phyloP scores from a whole-genome alignment of 2,113 vertebrate species.

The Glaucidium brasilianum region DNA sequence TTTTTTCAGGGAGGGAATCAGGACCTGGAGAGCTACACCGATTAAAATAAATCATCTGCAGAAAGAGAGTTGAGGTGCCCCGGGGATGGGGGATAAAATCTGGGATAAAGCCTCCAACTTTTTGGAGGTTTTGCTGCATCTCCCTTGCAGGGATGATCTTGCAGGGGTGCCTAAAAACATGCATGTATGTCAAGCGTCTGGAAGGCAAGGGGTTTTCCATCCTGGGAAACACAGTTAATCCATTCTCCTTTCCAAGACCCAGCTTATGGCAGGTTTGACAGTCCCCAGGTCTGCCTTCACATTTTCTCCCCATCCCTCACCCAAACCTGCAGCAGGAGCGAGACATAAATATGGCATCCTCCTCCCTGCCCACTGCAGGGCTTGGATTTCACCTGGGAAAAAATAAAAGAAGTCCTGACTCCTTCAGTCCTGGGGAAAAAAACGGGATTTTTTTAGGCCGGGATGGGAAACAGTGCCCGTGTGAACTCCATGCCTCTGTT shows the following conservation, averaged over 20 bases:
- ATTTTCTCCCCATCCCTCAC: background rate
- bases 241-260: background rate
- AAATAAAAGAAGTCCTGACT: background rate
- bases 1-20: background rate
- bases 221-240: slow-evolving; percentile 25
- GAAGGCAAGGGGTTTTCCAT: background rate
- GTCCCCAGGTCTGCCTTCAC: slow-evolving; percentile 2
- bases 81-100: background rate
- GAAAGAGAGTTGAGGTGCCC: background rate
- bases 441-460: background rate
- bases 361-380: background rate
- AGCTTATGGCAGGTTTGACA: slow-evolving; percentile 2
- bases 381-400: fast-evolving
- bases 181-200: background rate
- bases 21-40: background rate
- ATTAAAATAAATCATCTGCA: background rate
- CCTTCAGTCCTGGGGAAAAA: background rate
- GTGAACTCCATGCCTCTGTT: background rate
- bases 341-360: background rate
- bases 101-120: background rate
- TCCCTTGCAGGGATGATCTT: background rate
- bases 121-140: background rate
- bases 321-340: fast-evolving
- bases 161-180: background rate
- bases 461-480: background rate